These are phyloP conservation scores for Catostylus mosaicus DNA, from an alignment of 30 jellyfish, hydroid and myxozoan species.

Conservation along the genomic window DNA sequence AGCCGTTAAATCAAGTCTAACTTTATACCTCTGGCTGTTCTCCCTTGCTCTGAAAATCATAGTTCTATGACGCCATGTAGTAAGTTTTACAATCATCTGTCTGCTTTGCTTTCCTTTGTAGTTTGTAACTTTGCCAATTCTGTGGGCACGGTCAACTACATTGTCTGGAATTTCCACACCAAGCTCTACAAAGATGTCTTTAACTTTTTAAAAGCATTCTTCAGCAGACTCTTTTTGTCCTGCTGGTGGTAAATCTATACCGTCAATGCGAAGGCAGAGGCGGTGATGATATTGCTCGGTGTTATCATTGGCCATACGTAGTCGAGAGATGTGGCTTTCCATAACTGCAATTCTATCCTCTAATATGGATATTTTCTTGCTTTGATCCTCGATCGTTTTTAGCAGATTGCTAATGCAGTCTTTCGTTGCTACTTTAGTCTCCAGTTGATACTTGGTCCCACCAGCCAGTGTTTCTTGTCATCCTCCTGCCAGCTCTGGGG, in stretches of 20 bases:
- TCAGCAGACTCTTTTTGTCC: constrained; percentile 2
- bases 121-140: neutral
- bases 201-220: constrained; percentile 3
- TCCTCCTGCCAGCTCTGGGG: no score
- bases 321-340: constrained; percentile 11
- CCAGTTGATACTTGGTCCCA: no score
- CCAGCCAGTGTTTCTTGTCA: no score
- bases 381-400: constrained; percentile 10
- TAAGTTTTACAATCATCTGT: constrained; percentile 3
- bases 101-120: neutral
- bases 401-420: neutral
- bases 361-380: neutral
- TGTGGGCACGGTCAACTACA: no score
- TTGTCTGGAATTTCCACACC: constrained; percentile 8
- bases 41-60: neutral
- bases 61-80: constrained; percentile 20
- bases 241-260: no score
- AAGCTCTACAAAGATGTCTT: neutral
- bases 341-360: neutral
- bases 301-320: neutral
- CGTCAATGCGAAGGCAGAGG: neutral
- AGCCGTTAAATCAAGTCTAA: neutral
- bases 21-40: neutral
- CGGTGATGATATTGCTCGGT: constrained; percentile 14
- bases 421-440: constrained; percentile 12